A percentile compares a stretch with the other conserved stretches of the same genome.
Conservation (phyloP, 2,113 vertebrate species). For the Callospermophilus lateralis region DNA sequence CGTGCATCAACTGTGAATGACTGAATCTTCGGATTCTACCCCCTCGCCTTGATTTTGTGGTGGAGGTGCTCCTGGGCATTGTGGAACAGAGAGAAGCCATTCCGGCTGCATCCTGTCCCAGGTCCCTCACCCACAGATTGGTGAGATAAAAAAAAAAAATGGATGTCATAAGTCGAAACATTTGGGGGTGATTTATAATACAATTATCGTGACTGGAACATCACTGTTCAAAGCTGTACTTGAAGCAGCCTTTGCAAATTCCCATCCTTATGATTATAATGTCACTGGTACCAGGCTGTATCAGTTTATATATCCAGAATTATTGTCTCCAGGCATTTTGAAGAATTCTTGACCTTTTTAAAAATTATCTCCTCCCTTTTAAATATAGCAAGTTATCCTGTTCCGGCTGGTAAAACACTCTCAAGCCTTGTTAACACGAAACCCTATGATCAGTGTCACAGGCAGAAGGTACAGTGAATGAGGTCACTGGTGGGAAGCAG, state of each 20-base stretch:
- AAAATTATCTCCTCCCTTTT: neutral
- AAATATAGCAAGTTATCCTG: neutral
- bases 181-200: neutral
- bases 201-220: neutral
- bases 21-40: neutral
- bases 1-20: neutral
- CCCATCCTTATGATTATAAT: neutral
- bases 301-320: neutral
- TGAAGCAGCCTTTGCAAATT: neutral
- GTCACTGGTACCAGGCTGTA: neutral
- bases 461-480: accelerated
- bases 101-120: too few relatives aligned
- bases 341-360: neutral
- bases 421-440: neutral
- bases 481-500: accelerated
- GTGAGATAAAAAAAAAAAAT: neutral
- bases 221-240: neutral
- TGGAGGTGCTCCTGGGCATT: too few relatives aligned
- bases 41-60: neutral
- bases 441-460: neutral
- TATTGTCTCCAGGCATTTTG: neutral
- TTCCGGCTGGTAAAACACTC: neutral
- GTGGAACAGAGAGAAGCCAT: neutral
- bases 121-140: neutral
- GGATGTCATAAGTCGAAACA: neutral